Percentiles rank a stretch among this genome's conserved stretches.
These are phyloP conservation scores for Galeruca laticollis DNA, from an alignment of 2,888 invertebrate species.

Conservation along the genomic window DNA sequence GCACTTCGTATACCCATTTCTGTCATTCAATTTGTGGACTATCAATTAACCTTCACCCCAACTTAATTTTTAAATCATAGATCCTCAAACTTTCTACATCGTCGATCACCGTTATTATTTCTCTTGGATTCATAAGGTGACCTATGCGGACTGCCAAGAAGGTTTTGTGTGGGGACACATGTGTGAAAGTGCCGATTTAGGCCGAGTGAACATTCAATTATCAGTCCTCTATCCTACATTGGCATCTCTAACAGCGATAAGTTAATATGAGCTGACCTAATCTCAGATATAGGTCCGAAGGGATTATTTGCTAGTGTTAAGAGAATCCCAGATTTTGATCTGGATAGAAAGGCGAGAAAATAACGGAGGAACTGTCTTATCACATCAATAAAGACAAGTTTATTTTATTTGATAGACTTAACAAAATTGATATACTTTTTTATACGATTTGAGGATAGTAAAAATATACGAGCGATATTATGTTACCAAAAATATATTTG, in stretches of 20 bases:
- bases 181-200: constrained; percentile 35
- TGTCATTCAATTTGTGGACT: too few relatives aligned
- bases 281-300: constrained; percentile 32
- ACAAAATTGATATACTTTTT: background rate
- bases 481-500: too few relatives aligned
- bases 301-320: constrained; percentile 33
- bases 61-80: background rate
- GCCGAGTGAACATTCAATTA: constrained; percentile 40
- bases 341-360: constrained; percentile 25
- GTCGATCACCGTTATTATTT: constrained; percentile 9
- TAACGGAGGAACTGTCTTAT: background rate
- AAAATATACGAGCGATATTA: too few relatives aligned
- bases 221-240: constrained; percentile 29
- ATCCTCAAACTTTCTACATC: background rate
- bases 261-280: constrained; percentile 41
- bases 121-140: constrained; percentile 11
- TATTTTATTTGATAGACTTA: background rate
- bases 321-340: constrained; percentile 24
- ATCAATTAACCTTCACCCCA: background rate
- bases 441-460: background rate
- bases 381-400: constrained; percentile 2
- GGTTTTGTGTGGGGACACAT: constrained; percentile 25
- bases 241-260: constrained; percentile 36
- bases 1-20: too few relatives aligned
- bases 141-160: constrained; percentile 1